These are phyloP conservation scores for Alexandromys oeconomus DNA, from an alignment of 2,797 vertebrate genomes.

Conservation along the genomic window DNA sequence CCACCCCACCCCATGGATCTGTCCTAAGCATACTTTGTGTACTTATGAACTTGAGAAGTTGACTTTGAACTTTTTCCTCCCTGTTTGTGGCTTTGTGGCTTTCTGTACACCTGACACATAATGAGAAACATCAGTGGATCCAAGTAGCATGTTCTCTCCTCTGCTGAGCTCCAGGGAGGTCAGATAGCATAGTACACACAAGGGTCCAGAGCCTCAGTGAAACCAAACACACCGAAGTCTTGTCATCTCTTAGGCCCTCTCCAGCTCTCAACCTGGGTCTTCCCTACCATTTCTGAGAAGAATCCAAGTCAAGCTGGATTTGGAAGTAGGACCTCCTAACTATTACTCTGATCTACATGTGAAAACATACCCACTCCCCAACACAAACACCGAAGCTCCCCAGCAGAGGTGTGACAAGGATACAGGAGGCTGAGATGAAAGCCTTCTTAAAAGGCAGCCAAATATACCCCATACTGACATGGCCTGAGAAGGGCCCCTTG, in stretches of 20 bases:
- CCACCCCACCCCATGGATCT: too few species aligned
- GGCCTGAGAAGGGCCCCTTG: accelerated
- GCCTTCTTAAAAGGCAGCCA: not conserved
- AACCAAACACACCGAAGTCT: not conserved
- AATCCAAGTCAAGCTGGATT: not conserved
- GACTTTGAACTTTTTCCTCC: slow-evolving; percentile 19
- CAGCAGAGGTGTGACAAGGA: not conserved
- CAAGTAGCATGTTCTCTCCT: not conserved
- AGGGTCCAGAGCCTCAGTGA: not conserved
- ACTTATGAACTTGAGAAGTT: slow-evolving; percentile 5
- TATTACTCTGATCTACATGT: not conserved
- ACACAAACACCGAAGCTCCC: not conserved
- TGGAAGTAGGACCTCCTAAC: not conserved
- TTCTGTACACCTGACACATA: not conserved
- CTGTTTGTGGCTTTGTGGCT: not conserved
- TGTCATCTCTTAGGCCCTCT: not conserved
- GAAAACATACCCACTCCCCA: not conserved
- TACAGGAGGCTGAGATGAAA: not conserved
- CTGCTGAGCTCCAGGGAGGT: not conserved
- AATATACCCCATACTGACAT: not conserved
- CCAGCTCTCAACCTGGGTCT: not conserved
- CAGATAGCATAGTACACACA: not conserved
- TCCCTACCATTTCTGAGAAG: not conserved
- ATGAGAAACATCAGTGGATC: not conserved
- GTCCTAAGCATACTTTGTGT: not conserved